Conservation (phyloP, 2,888 invertebrate genomes). For the Drosophila limbata region DNA sequence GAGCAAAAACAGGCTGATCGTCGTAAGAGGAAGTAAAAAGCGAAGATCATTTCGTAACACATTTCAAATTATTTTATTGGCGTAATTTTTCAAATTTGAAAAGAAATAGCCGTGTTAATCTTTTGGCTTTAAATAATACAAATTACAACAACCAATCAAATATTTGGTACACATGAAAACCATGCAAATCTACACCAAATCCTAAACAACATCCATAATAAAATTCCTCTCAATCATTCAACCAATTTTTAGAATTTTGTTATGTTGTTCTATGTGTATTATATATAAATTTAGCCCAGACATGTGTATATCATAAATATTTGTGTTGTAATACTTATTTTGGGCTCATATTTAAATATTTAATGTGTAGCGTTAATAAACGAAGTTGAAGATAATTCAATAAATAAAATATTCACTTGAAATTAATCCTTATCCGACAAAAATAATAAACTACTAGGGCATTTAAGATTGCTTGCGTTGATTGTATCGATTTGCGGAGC, state of each 20-base stretch:
- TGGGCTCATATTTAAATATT: conserved; percentile 23
- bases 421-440: conserved; percentile 10
- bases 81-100: conserved; percentile 33
- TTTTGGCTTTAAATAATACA: conserved; percentile 41
- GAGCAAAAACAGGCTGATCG: conserved; percentile 78
- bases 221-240: conserved; percentile 27
- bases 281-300: conserved; percentile 1
- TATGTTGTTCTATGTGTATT: conserved; percentile 10
- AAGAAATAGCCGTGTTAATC: conserved; percentile 23
- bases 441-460: conserved; percentile 3
- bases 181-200: conserved; percentile 39
- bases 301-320: conserved; percentile 5
- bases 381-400: conserved; percentile 31
- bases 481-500: conserved; percentile 56
- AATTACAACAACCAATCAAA: conserved; percentile 2
- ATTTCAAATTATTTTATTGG: conserved; percentile 26
- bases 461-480: conserved; percentile 31
- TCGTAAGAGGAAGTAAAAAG: conserved; percentile 70
- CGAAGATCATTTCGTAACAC: neutral
- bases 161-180: conserved; percentile 20
- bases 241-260: neutral
- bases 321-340: conserved; percentile 30
- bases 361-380: conserved; percentile 28
- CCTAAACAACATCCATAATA: conserved; percentile 35
- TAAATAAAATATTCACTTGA: conserved; percentile 32